A percentile compares a stretch with the other conserved stretches of the same genome.
phyloP scores from a whole-genome alignment of 2,797 vertebrate species.

The Melanotaenia trifasciata region DNA sequence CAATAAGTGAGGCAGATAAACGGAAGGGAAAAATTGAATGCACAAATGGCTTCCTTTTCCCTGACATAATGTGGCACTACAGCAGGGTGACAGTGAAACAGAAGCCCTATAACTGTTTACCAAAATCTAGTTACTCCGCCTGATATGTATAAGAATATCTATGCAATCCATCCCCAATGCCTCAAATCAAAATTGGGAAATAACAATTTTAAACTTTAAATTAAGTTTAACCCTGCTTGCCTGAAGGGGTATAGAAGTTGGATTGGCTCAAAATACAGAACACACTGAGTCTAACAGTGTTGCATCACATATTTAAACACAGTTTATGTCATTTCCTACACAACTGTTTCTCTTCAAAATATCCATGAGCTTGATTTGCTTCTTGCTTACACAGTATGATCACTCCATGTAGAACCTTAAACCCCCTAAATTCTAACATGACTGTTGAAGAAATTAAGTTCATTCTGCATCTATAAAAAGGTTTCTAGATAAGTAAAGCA shows the following conservation, averaged over 20 bases:
- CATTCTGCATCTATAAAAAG: not conserved
- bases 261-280: slow-evolving; percentile 5
- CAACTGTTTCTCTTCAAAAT: not conserved
- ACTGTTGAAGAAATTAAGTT: not conserved
- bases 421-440: too few relatives aligned
- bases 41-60: slow-evolving; percentile 14
- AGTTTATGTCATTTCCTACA: too few relatives aligned
- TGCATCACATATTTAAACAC: not conserved
- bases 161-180: not conserved
- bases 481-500: not conserved
- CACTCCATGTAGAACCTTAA: not conserved
- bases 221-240: slow-evolving; percentile 17
- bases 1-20: slow-evolving; percentile 13
- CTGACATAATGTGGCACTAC: slow-evolving; percentile 15
- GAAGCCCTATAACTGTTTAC: slow-evolving; percentile 15
- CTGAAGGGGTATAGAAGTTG: not conserved
- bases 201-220: slow-evolving; percentile 24
- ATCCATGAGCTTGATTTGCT: not conserved
- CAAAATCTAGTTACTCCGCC: slow-evolving; percentile 31
- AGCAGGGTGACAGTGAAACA: slow-evolving; percentile 14
- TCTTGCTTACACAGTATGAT: not conserved
- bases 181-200: slow-evolving; percentile 19
- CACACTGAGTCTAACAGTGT: not conserved
- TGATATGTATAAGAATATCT: slow-evolving; percentile 1
- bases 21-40: not conserved